phyloP scores from a whole-genome alignment of 2,888 invertebrate species.

The Auanema freiburgensis region DNA sequence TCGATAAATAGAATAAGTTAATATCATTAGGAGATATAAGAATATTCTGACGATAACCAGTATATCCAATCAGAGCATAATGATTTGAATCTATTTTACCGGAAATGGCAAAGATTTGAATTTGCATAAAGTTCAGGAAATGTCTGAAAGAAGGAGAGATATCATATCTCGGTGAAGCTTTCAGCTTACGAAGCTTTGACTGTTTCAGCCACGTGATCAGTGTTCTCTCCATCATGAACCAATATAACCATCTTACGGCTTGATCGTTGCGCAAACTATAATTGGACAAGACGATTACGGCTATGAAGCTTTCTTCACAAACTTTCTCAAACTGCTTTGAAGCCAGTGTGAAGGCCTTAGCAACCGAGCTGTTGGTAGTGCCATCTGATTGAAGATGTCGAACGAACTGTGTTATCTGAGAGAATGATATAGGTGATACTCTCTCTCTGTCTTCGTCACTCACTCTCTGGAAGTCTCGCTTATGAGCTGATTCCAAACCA shows the following conservation, averaged over 20 bases:
- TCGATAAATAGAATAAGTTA: background rate
- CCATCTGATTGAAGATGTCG: too few relatives aligned
- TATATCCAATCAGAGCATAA: slow-evolving; percentile 33
- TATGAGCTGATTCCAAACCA: too few relatives aligned
- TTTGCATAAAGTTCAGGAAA: slow-evolving; percentile 11
- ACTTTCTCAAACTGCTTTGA: slow-evolving; percentile 22
- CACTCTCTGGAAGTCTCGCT: too few relatives aligned
- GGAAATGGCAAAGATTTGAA: slow-evolving; percentile 31
- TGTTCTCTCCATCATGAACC: slow-evolving; percentile 41
- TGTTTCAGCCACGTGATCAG: slow-evolving; percentile 40
- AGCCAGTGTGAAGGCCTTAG: slow-evolving; percentile 33
- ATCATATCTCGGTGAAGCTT: background rate
- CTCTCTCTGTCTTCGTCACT: too few relatives aligned
- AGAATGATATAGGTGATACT: too few relatives aligned
- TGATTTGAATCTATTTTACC: slow-evolving; percentile 27
- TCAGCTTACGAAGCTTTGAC: slow-evolving; percentile 33
- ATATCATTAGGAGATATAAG: slow-evolving; percentile 13
- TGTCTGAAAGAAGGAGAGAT: slow-evolving; percentile 7
- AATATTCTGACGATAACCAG: slow-evolving; percentile 20
- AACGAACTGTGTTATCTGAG: too few relatives aligned
- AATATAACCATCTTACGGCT: slow-evolving; percentile 32
- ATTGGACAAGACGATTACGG: too few relatives aligned
- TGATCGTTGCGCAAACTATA: slow-evolving; percentile 11
- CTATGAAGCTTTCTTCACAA: background rate
- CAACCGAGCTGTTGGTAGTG: slow-evolving; percentile 31